Evolutionary conservation across 2,113 vertebrate species (phyloP), one percentile per base, ranked within the genome.

Genomic region (Rhagologus leucostigma): DNA sequence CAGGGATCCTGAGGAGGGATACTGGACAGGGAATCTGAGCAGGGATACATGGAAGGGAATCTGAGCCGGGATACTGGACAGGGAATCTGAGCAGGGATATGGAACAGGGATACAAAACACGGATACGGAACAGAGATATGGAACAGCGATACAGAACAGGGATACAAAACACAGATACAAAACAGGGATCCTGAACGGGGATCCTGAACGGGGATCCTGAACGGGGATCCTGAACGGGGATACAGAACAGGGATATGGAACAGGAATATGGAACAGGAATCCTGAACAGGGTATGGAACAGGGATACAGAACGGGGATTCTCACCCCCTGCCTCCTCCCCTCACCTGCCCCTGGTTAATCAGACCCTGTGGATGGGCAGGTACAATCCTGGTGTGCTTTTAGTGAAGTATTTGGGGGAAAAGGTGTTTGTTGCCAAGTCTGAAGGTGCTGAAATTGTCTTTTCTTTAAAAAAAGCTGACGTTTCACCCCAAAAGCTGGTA

Each of bases 311-410:
- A 2, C 11, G 18, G 16, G 49, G 67, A 42, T 41, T 33, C 11
- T 49, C 21, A 16, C 50, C 20, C 4, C 0, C 9, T 2, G 5
- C 11, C 35, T 24, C 4, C 24, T 37, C 16, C 6, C 16, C 0
- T 1, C 49, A 32, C 15, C 39, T 42, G 8, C 9, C 35, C 35
- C 11, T 0, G 2, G 6, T 41, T 52, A 23, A 7, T 33, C 53
- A 57, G 5, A 29, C 23, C 12, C n/a, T 33, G 10, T 0, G 10
- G 55, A 41, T 7, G 27, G 32, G 27, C 55, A 71, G 42, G 11
- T 49, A 7, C 3, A 32, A 59, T 37, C 33, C 60, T 0, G 1
- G 8, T 4, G 26, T 7, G 13, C 4, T 32, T 22, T 63, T 27
- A 37, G 30, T 21, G 49, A 64, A 29, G 19, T 3, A 5, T 50